Evolutionary conservation across 2,797 vertebrate species (phyloP).

Genomic region (Lemur catta): DNA sequence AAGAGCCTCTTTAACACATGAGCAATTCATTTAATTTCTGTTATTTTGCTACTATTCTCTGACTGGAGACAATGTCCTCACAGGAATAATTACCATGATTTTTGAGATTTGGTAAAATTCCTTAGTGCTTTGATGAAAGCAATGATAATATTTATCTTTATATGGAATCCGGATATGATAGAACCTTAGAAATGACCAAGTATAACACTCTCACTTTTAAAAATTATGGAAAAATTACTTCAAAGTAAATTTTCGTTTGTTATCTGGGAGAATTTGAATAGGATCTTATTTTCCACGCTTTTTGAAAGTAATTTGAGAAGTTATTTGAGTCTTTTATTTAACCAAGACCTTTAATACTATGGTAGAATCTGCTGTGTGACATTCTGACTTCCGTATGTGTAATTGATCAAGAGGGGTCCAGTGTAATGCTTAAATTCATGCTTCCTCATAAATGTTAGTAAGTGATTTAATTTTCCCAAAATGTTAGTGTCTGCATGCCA

Average conservation of each 20-base stretch:
- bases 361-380: slow-evolving; percentile 63
- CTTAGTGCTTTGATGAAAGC: not conserved
- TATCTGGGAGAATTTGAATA: not conserved
- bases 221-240: not conserved
- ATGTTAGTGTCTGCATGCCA: slow-evolving; percentile 70
- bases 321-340: slow-evolving; percentile 69
- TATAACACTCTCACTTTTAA: not conserved
- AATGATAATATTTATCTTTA: not conserved
- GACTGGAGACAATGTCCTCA: not conserved
- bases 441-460: slow-evolving; percentile 80
- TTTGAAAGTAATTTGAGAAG: slow-evolving; percentile 13
- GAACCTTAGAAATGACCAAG: not conserved
- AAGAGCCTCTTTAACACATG: slow-evolving; percentile 29
- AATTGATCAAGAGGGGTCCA: slow-evolving; percentile 67
- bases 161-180: not conserved
- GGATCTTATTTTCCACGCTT: not conserved
- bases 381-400: slow-evolving; percentile 74
- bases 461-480: slow-evolving; percentile 81
- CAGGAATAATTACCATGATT: not conserved
- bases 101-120: slow-evolving; percentile 44
- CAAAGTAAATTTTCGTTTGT: not conserved
- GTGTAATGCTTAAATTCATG: slow-evolving; percentile 67
- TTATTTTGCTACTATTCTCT: slow-evolving; percentile 20
- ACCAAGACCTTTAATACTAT: slow-evolving; percentile 58
- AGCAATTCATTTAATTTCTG: slow-evolving; percentile 43